Percentiles rank a stretch among this genome's conserved stretches.
These are phyloP conservation scores for Pelobates cultripes DNA, from an alignment of 2,797 vertebrate genomes.

Conservation along the genomic window DNA sequence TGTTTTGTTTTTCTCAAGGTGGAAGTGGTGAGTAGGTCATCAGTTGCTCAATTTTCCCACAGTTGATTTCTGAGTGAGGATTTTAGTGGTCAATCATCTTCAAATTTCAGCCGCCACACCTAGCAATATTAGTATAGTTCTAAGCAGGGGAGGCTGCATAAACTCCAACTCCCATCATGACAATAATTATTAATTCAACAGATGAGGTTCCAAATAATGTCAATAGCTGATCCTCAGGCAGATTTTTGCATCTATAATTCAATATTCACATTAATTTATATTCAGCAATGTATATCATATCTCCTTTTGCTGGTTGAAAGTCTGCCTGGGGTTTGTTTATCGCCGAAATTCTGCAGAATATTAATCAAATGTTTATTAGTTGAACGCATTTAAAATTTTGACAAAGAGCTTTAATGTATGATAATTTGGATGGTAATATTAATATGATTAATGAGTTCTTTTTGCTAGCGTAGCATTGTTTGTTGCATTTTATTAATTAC, in stretches of 20 bases:
- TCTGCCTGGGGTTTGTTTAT: background rate
- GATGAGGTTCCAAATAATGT: too few species aligned
- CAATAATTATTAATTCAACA: too few species aligned
- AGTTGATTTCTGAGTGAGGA: too few species aligned
- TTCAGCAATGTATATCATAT: background rate
- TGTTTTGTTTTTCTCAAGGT: too few species aligned
- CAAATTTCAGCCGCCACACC: too few species aligned
- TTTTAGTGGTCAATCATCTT: too few species aligned
- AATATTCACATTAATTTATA: too few species aligned
- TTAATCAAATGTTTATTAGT: background rate
- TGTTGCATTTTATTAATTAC: slow-evolving; percentile 1
- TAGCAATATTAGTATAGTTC: too few species aligned
- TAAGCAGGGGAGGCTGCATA: too few species aligned
- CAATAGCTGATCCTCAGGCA: background rate
- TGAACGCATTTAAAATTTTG: background rate
- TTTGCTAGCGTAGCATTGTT: background rate
- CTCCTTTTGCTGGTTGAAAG: background rate
- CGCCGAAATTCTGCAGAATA: background rate
- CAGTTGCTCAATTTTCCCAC: too few species aligned
- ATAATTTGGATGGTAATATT: background rate
- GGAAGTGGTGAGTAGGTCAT: too few species aligned
- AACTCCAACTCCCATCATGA: too few species aligned
- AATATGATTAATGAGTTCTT: slow-evolving; percentile 9
- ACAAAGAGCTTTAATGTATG: background rate
- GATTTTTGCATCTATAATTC: background rate